phyloP scores from a whole-genome alignment of 2,113 vertebrate genomes.

The Acinonyx jubatus region DNA sequence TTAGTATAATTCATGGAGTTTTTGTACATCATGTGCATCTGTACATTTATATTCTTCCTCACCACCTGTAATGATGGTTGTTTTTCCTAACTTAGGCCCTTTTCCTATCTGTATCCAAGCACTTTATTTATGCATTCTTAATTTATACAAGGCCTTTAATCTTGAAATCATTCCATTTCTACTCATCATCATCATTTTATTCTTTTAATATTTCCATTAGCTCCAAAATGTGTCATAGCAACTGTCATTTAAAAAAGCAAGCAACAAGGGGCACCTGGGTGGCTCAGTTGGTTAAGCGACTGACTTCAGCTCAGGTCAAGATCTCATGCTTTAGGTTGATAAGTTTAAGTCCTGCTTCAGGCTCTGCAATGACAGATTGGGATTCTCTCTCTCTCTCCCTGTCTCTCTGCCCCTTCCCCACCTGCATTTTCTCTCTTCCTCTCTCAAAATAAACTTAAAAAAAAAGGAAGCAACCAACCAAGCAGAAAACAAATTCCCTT shows the following conservation, averaged over 20 bases:
- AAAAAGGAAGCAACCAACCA: background rate
- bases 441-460: too few species aligned
- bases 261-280: background rate
- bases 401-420: too few species aligned
- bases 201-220: background rate
- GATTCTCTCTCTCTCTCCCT: too few species aligned
- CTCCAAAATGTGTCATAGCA: background rate
- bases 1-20: background rate
- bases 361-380: too few species aligned
- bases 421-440: too few species aligned
- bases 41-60: background rate
- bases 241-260: background rate
- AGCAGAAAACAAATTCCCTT: background rate
- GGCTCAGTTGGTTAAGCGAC: too few species aligned
- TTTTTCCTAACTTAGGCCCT: background rate
- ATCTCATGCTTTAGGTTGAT: too few species aligned
- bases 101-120: background rate
- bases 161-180: background rate
- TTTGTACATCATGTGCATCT: background rate
- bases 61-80: background rate
- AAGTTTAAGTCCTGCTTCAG: too few species aligned
- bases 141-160: background rate
- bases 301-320: too few species aligned
- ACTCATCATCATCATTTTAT: background rate
- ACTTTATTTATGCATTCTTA: background rate